Evolutionary conservation across 2,797 vertebrate species (phyloP).

Genomic region (Myotis pilosus): DNA sequence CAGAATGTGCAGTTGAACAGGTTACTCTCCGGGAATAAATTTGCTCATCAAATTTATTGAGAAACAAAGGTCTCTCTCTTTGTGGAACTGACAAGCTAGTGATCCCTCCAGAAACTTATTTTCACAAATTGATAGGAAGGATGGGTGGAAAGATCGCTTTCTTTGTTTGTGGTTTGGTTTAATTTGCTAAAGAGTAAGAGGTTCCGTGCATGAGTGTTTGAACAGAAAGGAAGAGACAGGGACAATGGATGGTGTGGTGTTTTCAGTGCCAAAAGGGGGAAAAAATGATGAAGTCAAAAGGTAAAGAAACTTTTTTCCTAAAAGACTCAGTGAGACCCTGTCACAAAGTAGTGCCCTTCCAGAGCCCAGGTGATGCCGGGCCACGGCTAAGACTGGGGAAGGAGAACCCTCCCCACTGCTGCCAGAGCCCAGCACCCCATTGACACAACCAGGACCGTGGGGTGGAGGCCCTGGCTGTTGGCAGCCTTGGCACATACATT

Average conservation of each 20-base stretch:
- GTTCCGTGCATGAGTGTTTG: not conserved
- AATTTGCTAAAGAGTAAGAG: not conserved
- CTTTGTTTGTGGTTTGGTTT: not conserved
- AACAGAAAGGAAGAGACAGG: not conserved
- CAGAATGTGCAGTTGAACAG: not conserved
- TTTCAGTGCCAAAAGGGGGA: not conserved
- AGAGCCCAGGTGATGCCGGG: not conserved
- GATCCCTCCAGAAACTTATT: not conserved
- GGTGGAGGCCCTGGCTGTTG: not conserved
- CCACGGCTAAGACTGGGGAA: not conserved
- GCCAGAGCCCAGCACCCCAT: not conserved
- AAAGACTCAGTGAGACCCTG: not conserved
- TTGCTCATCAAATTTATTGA: not conserved
- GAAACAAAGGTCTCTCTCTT: not conserved
- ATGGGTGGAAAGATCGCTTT: not conserved
- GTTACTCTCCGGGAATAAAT: not conserved
- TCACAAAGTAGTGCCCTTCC: not conserved
- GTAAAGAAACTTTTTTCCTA: not conserved
- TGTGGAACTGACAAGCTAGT: not conserved
- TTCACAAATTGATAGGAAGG: not conserved
- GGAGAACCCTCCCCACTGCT: not conserved
- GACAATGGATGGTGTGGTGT: not conserved
- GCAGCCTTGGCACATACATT: not conserved
- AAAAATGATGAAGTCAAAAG: not conserved
- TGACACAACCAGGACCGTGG: not conserved